These are phyloP conservation scores for Egretta garzetta DNA, from an alignment of 2,113 vertebrate genomes.

Conservation along the genomic window DNA sequence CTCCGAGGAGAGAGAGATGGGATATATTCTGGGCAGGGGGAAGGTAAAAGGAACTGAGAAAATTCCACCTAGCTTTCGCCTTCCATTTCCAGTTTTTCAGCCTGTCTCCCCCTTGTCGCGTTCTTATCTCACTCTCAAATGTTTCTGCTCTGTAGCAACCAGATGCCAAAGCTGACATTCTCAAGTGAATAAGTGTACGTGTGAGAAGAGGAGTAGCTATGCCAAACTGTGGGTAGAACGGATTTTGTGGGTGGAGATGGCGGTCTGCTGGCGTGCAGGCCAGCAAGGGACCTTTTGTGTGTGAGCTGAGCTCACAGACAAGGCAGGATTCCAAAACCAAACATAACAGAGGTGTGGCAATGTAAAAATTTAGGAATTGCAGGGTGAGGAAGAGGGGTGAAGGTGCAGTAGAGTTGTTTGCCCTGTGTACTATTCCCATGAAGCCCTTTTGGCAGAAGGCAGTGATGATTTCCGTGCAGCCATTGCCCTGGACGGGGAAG, in stretches of 20 bases:
- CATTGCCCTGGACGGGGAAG: not conserved
- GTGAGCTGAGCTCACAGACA: accelerated
- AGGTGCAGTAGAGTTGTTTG: not conserved
- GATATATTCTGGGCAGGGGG: accelerated
- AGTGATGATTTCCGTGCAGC: not conserved
- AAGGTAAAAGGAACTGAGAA: not conserved
- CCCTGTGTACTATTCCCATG: not conserved
- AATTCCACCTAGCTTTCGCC: not conserved
- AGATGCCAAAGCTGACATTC: constrained; percentile 2
- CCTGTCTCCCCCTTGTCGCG: not conserved
- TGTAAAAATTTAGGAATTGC: not conserved
- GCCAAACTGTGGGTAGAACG: not conserved
- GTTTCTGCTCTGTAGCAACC: not conserved
- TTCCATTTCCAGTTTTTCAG: not conserved
- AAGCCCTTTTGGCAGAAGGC: not conserved
- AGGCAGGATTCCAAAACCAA: not conserved
- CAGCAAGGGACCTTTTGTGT: not conserved
- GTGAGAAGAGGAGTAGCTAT: not conserved
- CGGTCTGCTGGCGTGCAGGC: not conserved
- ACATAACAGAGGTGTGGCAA: constrained; percentile 4
- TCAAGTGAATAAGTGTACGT: not conserved
- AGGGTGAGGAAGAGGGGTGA: not conserved
- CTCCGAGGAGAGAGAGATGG: not conserved
- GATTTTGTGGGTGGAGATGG: not conserved
- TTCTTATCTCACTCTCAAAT: constrained; percentile 35